Evolutionary conservation across 2,888 invertebrate genomes (phyloP).

Genomic region (Polymixis lichenea): DNA sequence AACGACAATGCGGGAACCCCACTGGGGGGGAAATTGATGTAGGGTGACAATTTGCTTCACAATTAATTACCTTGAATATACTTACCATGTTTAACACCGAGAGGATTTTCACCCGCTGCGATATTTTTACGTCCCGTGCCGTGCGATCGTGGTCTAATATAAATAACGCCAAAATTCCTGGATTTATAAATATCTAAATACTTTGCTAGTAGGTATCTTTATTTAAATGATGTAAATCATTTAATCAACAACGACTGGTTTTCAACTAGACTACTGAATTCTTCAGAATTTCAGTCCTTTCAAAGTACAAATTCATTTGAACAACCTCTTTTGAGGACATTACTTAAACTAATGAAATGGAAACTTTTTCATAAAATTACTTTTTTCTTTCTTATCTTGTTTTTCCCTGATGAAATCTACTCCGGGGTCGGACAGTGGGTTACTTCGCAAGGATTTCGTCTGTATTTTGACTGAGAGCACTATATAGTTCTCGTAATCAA

Average conservation of each 20-base stretch:
- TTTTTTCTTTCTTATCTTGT: constrained; percentile 34
- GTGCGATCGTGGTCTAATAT: too few species aligned
- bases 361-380: constrained; percentile 45
- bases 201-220: neutral
- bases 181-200: neutral
- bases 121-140: too few species aligned
- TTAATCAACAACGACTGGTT: neutral
- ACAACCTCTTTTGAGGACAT: constrained; percentile 38
- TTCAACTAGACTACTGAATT: neutral
- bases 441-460: neutral
- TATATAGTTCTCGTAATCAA: neutral
- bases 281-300: neutral
- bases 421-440: neutral
- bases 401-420: constrained; percentile 35
- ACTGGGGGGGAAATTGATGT: too few species aligned
- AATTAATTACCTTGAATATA: neutral
- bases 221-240: neutral
- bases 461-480: neutral
- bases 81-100: too few species aligned
- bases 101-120: too few species aligned
- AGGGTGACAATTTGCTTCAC: too few species aligned
- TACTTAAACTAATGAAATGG: constrained; percentile 49
- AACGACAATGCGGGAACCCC: too few species aligned
- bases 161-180: neutral
- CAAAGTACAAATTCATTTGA: constrained; percentile 27